Evolutionary conservation across 2,888 invertebrate genomes (phyloP).

Genomic region (Therioaphis trifolii): DNA sequence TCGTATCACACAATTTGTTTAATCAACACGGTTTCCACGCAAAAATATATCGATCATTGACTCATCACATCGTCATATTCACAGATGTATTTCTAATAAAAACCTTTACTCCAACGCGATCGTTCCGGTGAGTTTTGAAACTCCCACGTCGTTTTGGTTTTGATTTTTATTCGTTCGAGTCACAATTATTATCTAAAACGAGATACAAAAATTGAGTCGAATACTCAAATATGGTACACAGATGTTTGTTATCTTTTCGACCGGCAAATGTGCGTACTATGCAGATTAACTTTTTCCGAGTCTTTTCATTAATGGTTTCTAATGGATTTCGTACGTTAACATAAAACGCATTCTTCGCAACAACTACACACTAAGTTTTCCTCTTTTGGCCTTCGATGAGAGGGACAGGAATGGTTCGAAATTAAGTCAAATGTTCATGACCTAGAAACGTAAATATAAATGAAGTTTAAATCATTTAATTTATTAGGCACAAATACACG

Average conservation of each 20-base stretch:
- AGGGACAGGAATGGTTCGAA: too few relatives aligned
- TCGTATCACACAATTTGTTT: too few relatives aligned
- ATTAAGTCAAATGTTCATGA: too few relatives aligned
- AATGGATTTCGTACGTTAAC: neutral
- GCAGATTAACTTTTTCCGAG: conserved; percentile 11
- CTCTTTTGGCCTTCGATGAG: neutral
- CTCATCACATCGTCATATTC: too few relatives aligned
- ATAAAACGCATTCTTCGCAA: neutral
- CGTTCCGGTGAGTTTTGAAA: neutral
- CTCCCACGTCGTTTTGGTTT: neutral
- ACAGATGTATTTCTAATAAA: neutral
- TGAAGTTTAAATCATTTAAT: too few relatives aligned
- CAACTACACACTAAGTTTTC: neutral
- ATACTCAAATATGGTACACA: neutral
- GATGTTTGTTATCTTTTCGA: conserved; percentile 12
- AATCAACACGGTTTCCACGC: too few relatives aligned
- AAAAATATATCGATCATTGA: too few relatives aligned
- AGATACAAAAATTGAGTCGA: neutral
- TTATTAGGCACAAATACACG: too few relatives aligned
- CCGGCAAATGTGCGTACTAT: neutral
- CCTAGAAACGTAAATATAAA: too few relatives aligned
- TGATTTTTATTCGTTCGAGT: neutral
- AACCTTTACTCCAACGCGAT: neutral
- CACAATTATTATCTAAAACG: too few relatives aligned
- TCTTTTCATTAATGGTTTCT: neutral